These are phyloP conservation scores for Ephydatia muelleri DNA, from an alignment of 37 sponge, comb jelly and placozoan genomes.

Conservation along the genomic window DNA sequence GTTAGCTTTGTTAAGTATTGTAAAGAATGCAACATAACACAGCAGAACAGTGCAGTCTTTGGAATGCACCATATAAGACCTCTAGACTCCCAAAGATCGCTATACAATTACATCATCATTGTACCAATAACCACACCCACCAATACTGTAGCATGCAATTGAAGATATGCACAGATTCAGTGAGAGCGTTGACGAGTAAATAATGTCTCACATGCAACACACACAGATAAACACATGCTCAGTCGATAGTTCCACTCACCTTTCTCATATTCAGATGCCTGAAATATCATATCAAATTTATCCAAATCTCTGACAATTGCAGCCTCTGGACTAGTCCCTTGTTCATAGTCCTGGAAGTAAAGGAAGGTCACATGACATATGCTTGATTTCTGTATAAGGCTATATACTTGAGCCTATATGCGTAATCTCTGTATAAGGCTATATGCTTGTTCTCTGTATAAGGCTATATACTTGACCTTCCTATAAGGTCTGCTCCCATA, in stretches of 20 bases:
- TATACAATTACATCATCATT: not conserved
- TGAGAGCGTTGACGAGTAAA: too few relatives aligned
- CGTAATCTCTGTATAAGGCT: too few relatives aligned
- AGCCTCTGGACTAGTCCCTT: constrained; percentile 78
- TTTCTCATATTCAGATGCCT: constrained; percentile 94
- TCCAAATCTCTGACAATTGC: constrained; percentile 85
- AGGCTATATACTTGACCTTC: too few relatives aligned
- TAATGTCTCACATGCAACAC: not conserved
- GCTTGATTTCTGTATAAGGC: too few relatives aligned
- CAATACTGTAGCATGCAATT: not conserved
- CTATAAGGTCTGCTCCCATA: too few relatives aligned
- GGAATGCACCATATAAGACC: not conserved
- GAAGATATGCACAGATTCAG: not conserved
- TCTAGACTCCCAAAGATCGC: not conserved
- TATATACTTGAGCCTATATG: too few relatives aligned
- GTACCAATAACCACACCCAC: not conserved
- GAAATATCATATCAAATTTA: constrained; percentile 96
- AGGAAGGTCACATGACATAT: not conserved
- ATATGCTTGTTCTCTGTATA: too few relatives aligned
- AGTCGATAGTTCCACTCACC: constrained; percentile 11
- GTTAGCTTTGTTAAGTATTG: too few relatives aligned
- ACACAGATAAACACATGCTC: constrained; percentile 2
- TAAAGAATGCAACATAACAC: too few relatives aligned
- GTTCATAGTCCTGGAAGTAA: constrained; percentile 79
- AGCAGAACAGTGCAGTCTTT: too few relatives aligned